Conservation (phyloP, 2,113 vertebrate genomes). For the Rhegmatorhina hoffmannsi region DNA sequence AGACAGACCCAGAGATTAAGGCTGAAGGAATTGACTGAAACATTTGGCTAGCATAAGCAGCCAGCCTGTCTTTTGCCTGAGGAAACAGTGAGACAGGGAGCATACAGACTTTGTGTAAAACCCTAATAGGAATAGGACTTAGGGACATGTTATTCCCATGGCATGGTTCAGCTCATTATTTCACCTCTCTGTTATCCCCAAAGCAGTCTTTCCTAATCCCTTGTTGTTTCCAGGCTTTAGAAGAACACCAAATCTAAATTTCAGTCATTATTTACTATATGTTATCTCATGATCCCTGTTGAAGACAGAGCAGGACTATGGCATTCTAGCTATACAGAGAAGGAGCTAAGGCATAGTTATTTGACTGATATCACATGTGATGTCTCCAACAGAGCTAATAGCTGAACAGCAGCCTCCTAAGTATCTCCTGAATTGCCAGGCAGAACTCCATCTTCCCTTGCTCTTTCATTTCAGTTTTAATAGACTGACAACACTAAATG, state of each 20-base stretch:
- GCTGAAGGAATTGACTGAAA: constrained; percentile 1
- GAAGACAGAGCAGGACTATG: neutral
- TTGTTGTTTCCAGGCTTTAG: neutral
- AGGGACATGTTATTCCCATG: constrained; percentile 7
- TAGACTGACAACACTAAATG: neutral
- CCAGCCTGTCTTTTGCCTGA: constrained; percentile 10
- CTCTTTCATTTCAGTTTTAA: neutral
- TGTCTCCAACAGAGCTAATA: constrained; percentile 6
- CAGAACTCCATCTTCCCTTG: neutral
- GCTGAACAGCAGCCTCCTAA: neutral
- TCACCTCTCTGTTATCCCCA: neutral
- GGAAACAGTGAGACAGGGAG: neutral
- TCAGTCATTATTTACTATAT: neutral
- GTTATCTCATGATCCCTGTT: neutral
- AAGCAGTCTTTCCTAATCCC: neutral
- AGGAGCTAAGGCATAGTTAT: neutral
- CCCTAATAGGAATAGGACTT: constrained; percentile 5
- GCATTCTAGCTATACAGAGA: neutral
- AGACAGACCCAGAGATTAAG: neutral
- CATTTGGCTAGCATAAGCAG: neutral
- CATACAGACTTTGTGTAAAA: constrained; percentile 13
- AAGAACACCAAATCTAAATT: neutral
- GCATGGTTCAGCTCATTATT: constrained; percentile 11
- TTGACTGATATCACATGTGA: neutral
- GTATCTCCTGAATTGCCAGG: neutral